Evolutionary conservation across 2,797 vertebrate species (phyloP).

Genomic region (Fistularia commersonii): DNA sequence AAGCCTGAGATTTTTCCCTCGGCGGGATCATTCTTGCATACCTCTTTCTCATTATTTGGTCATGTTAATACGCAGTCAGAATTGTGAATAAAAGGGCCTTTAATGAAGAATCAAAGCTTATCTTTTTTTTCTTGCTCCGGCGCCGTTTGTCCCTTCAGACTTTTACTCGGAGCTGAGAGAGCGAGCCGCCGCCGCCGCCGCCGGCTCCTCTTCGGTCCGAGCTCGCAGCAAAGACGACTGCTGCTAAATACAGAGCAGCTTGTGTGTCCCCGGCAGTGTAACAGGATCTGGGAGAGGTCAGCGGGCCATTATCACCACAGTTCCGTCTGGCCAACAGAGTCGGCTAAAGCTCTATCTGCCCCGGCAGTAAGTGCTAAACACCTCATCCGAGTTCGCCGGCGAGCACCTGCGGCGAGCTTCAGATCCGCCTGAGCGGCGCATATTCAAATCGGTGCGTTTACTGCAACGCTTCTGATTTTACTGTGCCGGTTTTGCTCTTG

Average conservation of each 20-base stretch:
- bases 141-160: constrained; percentile 17
- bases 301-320: constrained; percentile 55
- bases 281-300: constrained; percentile 65
- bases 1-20: too few relatives aligned
- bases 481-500: background rate
- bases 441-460: constrained; percentile 11
- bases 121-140: background rate
- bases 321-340: constrained; percentile 47
- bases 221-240: constrained; percentile 40
- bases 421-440: background rate
- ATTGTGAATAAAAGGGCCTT: too few relatives aligned
- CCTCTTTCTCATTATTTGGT: too few relatives aligned
- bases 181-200: constrained; percentile 25
- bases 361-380: constrained; percentile 39
- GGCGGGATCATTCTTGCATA: too few relatives aligned
- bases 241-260: constrained; percentile 66
- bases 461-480: background rate
- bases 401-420: constrained; percentile 9
- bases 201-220: constrained; percentile 34
- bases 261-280: constrained; percentile 68
- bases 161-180: constrained; percentile 32
- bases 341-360: constrained; percentile 42
- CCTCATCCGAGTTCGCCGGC: constrained; percentile 20
- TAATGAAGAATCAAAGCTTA: too few relatives aligned
- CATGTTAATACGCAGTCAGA: too few relatives aligned